phyloP scores from a whole-genome alignment of 2,113 vertebrate genomes.

The Gila orcuttii region DNA sequence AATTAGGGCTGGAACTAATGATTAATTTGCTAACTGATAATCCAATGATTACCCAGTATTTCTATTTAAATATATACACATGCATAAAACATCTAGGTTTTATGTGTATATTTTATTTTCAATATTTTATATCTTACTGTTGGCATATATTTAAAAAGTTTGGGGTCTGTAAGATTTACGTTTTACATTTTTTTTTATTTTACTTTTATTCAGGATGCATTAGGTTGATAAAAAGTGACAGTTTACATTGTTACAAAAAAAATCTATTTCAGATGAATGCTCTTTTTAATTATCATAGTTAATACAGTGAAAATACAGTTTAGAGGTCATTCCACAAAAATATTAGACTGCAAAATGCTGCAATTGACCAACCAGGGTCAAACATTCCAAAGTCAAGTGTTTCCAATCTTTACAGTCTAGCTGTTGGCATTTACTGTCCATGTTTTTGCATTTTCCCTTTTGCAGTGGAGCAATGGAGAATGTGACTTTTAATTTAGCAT shows the following conservation, averaged over 20 bases:
- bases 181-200: no score
- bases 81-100: not conserved
- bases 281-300: no score
- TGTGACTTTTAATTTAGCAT: not conserved
- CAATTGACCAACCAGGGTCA: not conserved
- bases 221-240: no score
- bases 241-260: no score
- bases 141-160: not conserved
- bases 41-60: not conserved
- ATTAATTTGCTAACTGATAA: conserved; percentile 18
- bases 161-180: no score
- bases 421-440: not conserved
- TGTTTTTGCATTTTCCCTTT: not conserved
- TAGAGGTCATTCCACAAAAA: no score
- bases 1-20: conserved; percentile 18
- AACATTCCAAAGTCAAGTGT: not conserved
- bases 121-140: not conserved
- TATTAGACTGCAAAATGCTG: not conserved
- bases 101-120: not conserved
- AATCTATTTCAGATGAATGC: no score
- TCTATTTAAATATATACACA: not conserved
- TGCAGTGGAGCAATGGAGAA: not conserved
- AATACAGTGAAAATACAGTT: no score
- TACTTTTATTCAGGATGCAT: no score
- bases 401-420: not conserved